phyloP scores from a whole-genome alignment of 2,888 invertebrate species.

The Sphinx pinastri region DNA sequence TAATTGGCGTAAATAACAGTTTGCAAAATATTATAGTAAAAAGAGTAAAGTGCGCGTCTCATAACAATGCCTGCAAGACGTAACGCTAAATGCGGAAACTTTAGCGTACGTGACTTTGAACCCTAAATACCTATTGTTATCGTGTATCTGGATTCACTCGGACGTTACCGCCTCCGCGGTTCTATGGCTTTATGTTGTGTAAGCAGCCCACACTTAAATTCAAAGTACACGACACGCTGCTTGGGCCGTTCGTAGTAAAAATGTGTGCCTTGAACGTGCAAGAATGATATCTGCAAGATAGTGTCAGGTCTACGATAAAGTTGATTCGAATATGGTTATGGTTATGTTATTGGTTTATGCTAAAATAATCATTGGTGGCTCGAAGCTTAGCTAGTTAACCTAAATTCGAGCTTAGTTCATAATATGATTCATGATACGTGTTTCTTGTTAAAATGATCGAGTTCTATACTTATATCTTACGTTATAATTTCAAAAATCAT shows the following conservation, averaged over 20 bases:
- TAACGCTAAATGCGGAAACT: constrained; percentile 51
- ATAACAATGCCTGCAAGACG: constrained; percentile 45
- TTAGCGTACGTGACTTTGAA: constrained; percentile 54
- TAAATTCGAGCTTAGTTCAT: neutral
- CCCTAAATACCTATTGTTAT: constrained; percentile 41
- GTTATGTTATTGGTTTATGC: too few relatives aligned
- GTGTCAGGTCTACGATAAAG: neutral
- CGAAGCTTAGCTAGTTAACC: neutral
- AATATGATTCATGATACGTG: too few relatives aligned
- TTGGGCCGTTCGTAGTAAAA: neutral
- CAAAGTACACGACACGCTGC: constrained; percentile 19
- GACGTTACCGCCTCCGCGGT: constrained; percentile 14
- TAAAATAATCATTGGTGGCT: too few relatives aligned
- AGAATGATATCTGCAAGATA: neutral
- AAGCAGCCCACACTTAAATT: constrained; percentile 26
- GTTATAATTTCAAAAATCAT: neutral
- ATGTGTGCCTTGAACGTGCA: constrained; percentile 7
- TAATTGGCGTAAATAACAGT: constrained; percentile 10
- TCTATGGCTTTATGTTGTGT: constrained; percentile 23
- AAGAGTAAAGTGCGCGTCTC: constrained; percentile 38
- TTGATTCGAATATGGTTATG: neutral
- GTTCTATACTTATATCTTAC: neutral
- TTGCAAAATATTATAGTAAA: constrained; percentile 32
- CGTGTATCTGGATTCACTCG: constrained; percentile 37
- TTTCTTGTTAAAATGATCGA: too few relatives aligned